Evolutionary conservation across 2,113 vertebrate species (phyloP).

Genomic region (Bubo bubo): DNA sequence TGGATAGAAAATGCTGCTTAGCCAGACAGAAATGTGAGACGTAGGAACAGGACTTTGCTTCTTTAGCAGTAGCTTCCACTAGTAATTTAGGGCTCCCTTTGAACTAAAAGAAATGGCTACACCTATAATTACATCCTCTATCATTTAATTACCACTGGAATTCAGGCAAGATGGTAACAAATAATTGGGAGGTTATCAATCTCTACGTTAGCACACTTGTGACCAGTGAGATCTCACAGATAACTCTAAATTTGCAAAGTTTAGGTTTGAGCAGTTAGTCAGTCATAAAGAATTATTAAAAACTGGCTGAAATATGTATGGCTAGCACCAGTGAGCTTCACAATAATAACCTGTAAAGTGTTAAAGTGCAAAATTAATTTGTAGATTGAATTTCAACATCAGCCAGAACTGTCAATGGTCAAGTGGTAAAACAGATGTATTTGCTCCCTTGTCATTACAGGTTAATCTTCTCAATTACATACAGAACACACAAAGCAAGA

Average conservation of each 20-base stretch:
- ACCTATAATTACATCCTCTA: not conserved
- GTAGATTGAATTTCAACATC: slow-evolving; percentile 7
- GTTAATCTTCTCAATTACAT: not conserved
- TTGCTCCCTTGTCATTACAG: not conserved
- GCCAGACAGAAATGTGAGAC: not conserved
- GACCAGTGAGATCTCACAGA: not conserved
- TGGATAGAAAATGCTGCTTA: not conserved
- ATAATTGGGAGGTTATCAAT: not conserved
- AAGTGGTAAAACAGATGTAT: not conserved
- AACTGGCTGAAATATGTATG: not conserved
- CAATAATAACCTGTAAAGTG: not conserved
- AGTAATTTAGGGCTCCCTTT: not conserved
- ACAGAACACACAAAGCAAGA: not conserved
- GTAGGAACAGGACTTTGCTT: not conserved
- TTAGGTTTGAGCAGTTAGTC: not conserved
- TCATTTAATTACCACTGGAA: not conserved
- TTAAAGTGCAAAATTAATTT: slow-evolving; percentile 24
- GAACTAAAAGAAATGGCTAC: not conserved
- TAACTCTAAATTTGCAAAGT: not conserved
- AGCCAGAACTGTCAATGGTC: not conserved
- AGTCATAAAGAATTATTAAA: not conserved
- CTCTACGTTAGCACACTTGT: not conserved
- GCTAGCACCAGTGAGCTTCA: not conserved
- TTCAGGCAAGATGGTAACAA: not conserved
- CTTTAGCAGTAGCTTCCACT: not conserved